Evolutionary conservation across 2,113 vertebrate species (phyloP).

Genomic region (Struthidea cinerea): DNA sequence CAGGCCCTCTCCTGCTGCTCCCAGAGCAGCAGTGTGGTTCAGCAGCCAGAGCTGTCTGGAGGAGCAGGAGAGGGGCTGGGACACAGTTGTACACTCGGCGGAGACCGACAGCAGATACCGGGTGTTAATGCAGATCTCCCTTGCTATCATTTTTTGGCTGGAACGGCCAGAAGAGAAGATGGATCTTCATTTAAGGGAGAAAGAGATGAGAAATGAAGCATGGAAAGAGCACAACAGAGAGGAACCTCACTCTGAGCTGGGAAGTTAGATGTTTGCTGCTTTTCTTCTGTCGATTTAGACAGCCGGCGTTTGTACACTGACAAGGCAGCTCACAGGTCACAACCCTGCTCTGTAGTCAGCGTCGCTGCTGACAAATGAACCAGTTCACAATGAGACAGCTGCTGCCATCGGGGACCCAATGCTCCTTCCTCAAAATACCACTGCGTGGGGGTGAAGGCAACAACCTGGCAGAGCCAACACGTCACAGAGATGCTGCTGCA

Average conservation of each 20-base stretch:
- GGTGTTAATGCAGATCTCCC: background rate
- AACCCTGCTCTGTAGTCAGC: background rate
- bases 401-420: background rate
- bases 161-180: background rate
- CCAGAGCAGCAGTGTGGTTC: background rate
- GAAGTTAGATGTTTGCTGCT: background rate
- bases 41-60: background rate
- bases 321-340: background rate
- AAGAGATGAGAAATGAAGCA: background rate
- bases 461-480: background rate
- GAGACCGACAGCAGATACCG: accelerated
- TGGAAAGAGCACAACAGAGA: background rate
- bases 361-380: background rate
- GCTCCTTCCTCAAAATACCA: background rate
- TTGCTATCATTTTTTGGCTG: background rate
- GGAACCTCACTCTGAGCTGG: background rate
- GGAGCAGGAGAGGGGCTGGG: background rate
- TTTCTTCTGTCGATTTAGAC: background rate
- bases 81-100: accelerated
- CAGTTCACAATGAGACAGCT: background rate
- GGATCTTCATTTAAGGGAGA: background rate
- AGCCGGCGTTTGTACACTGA: background rate
- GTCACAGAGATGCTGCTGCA: background rate
- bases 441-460: accelerated
- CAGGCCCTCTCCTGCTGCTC: no score